These are phyloP conservation scores for Scaptomyza pallida DNA, from an alignment of 1,140 invertebrate species.

Conservation along the genomic window DNA sequence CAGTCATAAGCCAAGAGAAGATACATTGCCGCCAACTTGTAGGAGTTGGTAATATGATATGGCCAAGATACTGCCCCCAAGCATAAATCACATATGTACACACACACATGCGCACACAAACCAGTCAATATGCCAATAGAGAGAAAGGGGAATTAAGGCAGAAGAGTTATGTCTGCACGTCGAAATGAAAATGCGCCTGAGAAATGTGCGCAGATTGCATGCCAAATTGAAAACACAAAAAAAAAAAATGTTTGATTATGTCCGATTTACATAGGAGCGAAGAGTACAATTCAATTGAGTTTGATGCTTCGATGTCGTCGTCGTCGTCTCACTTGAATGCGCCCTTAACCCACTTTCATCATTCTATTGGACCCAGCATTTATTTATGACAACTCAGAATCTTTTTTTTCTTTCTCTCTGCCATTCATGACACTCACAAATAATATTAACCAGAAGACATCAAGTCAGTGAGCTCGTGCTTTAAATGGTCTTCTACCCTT, in stretches of 20 bases:
- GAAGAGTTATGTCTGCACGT: conserved; percentile 59
- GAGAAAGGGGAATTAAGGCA: background rate
- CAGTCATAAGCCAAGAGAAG: conserved; percentile 72
- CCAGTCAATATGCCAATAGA: conserved; percentile 23
- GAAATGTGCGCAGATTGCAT: conserved; percentile 61
- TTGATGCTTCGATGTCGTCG: conserved; percentile 15
- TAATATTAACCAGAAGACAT: conserved; percentile 54
- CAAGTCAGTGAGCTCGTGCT: conserved; percentile 57
- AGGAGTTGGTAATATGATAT: conserved; percentile 76
- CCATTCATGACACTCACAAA: conserved; percentile 67
- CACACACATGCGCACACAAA: conserved; percentile 42
- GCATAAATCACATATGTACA: conserved; percentile 73
- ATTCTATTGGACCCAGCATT: conserved; percentile 27
- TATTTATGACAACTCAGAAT: conserved; percentile 61
- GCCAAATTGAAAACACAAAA: conserved; percentile 67
- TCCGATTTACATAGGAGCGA: conserved; percentile 69
- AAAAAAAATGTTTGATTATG: conserved; percentile 78
- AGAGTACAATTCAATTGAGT: conserved; percentile 66
- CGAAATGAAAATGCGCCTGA: conserved; percentile 63
- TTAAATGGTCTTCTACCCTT: conserved; percentile 74
- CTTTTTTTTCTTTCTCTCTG: conserved; percentile 15
- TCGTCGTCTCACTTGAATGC: conserved; percentile 32
- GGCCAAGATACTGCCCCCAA: conserved; percentile 64
- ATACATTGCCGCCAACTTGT: conserved; percentile 63
- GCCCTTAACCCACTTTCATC: conserved; percentile 66